These are phyloP conservation scores for Scrobipalpa costella DNA, from an alignment of 2,888 invertebrate genomes.

Conservation along the genomic window DNA sequence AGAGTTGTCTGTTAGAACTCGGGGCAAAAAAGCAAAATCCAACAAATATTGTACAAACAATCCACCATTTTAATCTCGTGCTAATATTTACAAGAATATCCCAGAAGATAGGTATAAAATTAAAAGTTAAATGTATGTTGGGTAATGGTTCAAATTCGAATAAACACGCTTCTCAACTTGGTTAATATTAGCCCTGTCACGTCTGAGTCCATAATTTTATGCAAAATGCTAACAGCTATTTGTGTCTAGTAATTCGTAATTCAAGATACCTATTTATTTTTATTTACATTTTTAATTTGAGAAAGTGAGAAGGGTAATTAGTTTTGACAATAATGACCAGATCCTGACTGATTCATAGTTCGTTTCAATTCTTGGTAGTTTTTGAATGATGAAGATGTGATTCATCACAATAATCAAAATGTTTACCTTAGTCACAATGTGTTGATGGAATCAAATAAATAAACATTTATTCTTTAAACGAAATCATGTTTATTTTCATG, in stretches of 20 bases:
- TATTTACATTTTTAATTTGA: no score
- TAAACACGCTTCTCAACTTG: no score
- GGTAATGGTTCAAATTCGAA: no score
- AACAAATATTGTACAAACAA: not conserved
- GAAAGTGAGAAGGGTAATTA: no score
- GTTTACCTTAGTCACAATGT: not conserved
- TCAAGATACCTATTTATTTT: no score
- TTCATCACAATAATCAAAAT: not conserved
- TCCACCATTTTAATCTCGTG: not conserved
- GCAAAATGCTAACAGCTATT: no score
- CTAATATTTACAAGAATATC: constrained; percentile 2
- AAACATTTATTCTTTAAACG: not conserved
- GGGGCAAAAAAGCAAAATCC: not conserved
- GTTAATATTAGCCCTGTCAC: no score
- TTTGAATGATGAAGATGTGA: not conserved
- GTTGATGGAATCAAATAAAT: constrained; percentile 1
- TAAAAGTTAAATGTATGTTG: no score
- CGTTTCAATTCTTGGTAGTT: not conserved
- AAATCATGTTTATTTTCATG: not conserved
- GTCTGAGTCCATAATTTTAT: no score
- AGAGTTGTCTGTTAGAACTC: not conserved
- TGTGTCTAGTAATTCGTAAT: no score
- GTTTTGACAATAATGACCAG: no score
- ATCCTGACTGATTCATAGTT: not conserved
- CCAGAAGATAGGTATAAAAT: not conserved